Conservation (phyloP, 2,797 vertebrate genomes). For the Galagoides demidoff region DNA sequence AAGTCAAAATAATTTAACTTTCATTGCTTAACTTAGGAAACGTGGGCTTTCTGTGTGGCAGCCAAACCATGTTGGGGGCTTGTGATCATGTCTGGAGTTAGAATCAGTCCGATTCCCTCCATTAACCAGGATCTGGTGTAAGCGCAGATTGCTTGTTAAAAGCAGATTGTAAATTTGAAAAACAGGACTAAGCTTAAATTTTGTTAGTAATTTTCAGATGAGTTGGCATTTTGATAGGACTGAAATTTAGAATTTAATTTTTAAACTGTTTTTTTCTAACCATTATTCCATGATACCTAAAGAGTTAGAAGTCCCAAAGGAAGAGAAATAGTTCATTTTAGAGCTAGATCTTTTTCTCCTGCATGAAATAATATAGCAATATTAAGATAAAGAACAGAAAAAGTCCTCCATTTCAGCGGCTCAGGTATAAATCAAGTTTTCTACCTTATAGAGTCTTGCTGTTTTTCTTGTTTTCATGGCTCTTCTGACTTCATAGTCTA, state of each 20-base stretch:
- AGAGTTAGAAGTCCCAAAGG: background rate
- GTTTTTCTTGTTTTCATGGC: conserved; percentile 4
- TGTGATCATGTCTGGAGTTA: background rate
- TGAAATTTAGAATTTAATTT: conserved; percentile 42
- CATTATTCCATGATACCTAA: background rate
- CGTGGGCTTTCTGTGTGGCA: background rate
- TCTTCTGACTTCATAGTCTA: background rate
- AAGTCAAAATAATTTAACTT: conserved; percentile 54
- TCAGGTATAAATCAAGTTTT: background rate
- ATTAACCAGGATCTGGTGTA: background rate
- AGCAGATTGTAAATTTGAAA: conserved; percentile 24
- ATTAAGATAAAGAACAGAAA: background rate
- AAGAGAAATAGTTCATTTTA: conserved; percentile 47
- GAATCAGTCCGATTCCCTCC: background rate
- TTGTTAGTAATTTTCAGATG: background rate
- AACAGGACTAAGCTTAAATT: conserved; percentile 25
- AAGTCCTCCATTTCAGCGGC: background rate
- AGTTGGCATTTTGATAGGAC: conserved; percentile 25
- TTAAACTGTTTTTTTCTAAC: conserved; percentile 25
- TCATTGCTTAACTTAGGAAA: conserved; percentile 46
- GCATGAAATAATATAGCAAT: background rate
- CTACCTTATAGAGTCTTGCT: background rate
- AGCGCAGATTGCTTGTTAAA: conserved; percentile 20
- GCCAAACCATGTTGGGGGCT: background rate
- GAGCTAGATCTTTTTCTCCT: conserved; percentile 26